Evolutionary conservation across 2,113 vertebrate genomes (phyloP), one percentile per base, ranked within the genome.

Genomic region (Scatophagus argus): DNA sequence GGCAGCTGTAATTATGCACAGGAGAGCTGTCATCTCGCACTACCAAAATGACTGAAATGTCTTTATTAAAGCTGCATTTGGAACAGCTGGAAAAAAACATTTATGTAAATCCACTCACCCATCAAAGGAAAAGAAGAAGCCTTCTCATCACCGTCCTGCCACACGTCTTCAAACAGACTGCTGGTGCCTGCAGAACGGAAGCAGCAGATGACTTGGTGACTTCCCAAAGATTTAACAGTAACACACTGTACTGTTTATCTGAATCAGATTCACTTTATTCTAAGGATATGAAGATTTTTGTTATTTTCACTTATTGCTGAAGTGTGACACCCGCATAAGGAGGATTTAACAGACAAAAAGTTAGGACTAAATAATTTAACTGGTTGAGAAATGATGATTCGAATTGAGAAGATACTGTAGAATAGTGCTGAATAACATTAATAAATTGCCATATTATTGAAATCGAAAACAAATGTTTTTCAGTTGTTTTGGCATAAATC

Each of bases 1-100:
- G 32, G 46, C 55, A 62, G 65, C 74, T 82, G 6, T 81, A 81
- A 89, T 88, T 70, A 82, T 43, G n/a, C 25, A 61, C 49, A 77
- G 7, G 25, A 36, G 36, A 55, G 73, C 19, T 84, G 59, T 81
- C 59, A 81, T 73, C 63, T 47, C 11, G 52, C 63, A 68, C 17
- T 12, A 19, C 25, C 46, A 79, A 36, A 64, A 51, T 36, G 25
- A 68, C n/a, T 29, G 19, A 29, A 56, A 68, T 16, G 23, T 72
- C 49, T 79, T 44, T 25, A 59, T 54, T n/a, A 61, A 82, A 41
- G 54, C 70, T 63, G 17, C 2, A 13, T 60, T 79, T 52, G 29
- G 36, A 41, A 1, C 12, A 29, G 32, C 8, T 81, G 19, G 13
- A 63, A 46, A 63, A 46, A 82, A 82, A 65, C 16, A 38, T 70